Evolutionary conservation across 2,888 invertebrate genomes (phyloP).

Genomic region (Galeopsomyia nigrocyanea): DNA sequence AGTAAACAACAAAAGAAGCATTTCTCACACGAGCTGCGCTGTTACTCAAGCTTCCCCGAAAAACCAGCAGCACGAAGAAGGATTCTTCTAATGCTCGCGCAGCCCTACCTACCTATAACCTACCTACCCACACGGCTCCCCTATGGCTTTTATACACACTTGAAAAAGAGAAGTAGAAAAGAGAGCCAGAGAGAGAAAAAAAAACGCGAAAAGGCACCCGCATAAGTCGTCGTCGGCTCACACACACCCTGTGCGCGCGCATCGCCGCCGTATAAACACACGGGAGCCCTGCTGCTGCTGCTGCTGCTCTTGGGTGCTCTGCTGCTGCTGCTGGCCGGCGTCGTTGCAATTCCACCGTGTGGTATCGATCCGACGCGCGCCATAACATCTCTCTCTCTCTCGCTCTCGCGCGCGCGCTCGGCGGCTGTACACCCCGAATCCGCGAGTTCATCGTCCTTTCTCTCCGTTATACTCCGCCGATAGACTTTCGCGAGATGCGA

Average conservation of each 20-base stretch:
- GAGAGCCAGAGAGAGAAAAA: conserved; percentile 1
- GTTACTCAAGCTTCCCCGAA: no score
- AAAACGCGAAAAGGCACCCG: conserved; percentile 31
- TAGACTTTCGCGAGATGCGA: no score
- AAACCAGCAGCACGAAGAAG: no score
- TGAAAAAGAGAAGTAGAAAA: no score
- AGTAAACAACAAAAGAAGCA: no score
- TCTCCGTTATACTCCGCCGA: not conserved
- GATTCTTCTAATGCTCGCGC: no score
- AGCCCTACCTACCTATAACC: not conserved
- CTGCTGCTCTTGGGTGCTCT: no score
- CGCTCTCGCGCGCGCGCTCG: not conserved
- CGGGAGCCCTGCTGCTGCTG: conserved; percentile 48
- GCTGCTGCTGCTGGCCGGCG: no score
- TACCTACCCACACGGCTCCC: conserved; percentile 23
- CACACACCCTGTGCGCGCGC: conserved; percentile 56
- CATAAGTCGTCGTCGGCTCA: conserved; percentile 43
- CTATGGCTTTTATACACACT: no score
- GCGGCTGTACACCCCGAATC: not conserved
- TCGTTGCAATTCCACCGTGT: conserved; percentile 31
- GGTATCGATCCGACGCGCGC: conserved; percentile 40
- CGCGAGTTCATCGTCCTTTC: conserved; percentile 20
- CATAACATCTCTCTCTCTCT: conserved; percentile 37
- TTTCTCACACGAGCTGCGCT: no score
- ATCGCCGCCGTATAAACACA: conserved; percentile 62